Evolutionary conservation across 1,140 invertebrate species (phyloP), one percentile per base, ranked within the genome.

Genomic region (Papilio dardanus): DNA sequence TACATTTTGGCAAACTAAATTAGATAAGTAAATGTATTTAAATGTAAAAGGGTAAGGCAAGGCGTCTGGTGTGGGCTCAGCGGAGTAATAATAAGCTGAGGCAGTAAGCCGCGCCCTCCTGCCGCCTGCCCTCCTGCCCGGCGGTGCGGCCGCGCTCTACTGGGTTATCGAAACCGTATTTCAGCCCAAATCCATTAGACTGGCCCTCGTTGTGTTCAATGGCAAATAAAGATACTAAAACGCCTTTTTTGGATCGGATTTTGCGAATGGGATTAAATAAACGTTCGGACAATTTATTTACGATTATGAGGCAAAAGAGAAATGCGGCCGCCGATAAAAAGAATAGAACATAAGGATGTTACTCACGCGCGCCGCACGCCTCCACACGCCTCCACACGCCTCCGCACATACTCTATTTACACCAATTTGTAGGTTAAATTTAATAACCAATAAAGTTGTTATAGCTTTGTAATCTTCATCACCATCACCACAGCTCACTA

Each of bases 141-240:
- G 16, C 42, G 5, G n/a, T 1, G 5, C 16, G 16, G 10, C n/a
- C 35, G n/a, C 67, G 67, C 31, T 40, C n/a, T 5, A 24, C 67
- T 24, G 67, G 33, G 67, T 40, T 69, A 69, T 69, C 33, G 67
- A 40, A 33, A 69, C 67, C 67, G 31, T 69, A 69, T 69, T 69
- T 69, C 28, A 69, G 67, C 35, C 67, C 67, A 40, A 69, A 69
- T 69, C 67, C 67, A 69, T 69, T 69, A 69, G 67, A 69, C 67
- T 40, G 67, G n/a, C 67, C 67, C 67, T 69, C 67, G 67, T 40
- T 40, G 67, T 40, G 67, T 40, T 69, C 67, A 40, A 69, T 69
- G 67, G 33, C 67, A 69, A 69, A 69, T 69, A 69, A 69, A 69
- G 33, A 69, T 69, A 69, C 33, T 69, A 69, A 69, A 69, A 40